Evolutionary conservation across 2,113 vertebrate genomes (phyloP).

Genomic region (Proteles cristata): DNA sequence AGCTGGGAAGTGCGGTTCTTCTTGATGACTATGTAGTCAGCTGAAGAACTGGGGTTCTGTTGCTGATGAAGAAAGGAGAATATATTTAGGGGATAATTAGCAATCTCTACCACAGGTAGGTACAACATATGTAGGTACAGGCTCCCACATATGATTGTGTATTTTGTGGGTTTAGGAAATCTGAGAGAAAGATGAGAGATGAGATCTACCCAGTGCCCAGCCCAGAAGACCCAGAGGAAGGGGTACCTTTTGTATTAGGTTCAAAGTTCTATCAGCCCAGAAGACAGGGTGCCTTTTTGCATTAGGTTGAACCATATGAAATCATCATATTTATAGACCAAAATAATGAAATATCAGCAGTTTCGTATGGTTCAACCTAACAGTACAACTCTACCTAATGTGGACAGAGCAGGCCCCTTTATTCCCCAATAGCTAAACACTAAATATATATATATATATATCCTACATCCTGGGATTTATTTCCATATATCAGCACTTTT

Average conservation of each 20-base stretch:
- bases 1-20: neutral
- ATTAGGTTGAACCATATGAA: neutral
- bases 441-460: neutral
- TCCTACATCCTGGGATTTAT: neutral
- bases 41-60: neutral
- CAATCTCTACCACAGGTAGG: neutral
- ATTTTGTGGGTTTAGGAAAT: constrained; percentile 41
- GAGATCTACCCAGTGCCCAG: neutral
- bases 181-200: neutral
- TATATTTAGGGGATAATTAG: constrained; percentile 1
- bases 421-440: neutral
- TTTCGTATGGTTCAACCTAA: neutral
- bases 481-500: constrained; percentile 41
- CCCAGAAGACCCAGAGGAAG: too few relatives aligned
- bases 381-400: neutral
- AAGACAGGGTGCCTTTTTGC: neutral
- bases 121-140: neutral
- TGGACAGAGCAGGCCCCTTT: neutral
- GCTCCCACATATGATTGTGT: neutral
- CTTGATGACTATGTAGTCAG: neutral
- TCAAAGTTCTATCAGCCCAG: neutral
- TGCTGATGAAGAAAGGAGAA: neutral
- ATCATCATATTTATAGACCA: constrained; percentile 6
- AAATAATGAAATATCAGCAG: neutral
- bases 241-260: too few relatives aligned